Conservation (phyloP, 2,797 vertebrate genomes). For the Adelosebastes latens region DNA sequence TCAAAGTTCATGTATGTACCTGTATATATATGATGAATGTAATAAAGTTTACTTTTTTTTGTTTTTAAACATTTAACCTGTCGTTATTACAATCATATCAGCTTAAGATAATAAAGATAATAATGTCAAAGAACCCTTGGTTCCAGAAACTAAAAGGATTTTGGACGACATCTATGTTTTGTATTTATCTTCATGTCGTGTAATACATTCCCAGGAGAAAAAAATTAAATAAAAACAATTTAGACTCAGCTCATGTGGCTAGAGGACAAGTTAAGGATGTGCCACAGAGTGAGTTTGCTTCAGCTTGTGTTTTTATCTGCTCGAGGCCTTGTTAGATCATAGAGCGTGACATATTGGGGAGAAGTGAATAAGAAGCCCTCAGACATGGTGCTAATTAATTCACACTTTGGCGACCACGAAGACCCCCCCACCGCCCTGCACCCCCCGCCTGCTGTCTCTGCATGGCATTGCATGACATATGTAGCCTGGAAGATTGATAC, state of each 20-base stretch:
- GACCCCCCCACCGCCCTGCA: background rate
- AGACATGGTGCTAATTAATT: constrained; percentile 71
- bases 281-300: constrained; percentile 34
- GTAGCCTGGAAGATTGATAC: constrained; percentile 70
- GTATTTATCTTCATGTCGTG: background rate
- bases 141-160: background rate
- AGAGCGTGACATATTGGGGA: constrained; percentile 54
- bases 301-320: constrained; percentile 50
- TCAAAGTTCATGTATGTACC: too few relatives aligned
- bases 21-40: too few relatives aligned
- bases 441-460: constrained; percentile 35
- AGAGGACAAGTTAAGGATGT: constrained; percentile 42
- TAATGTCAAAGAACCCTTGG: background rate
- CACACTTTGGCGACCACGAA: constrained; percentile 67
- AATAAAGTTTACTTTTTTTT: too few relatives aligned
- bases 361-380: constrained; percentile 56
- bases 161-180: background rate
- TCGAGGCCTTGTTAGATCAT: constrained; percentile 58
- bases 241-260: constrained; percentile 6
- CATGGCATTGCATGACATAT: constrained; percentile 55
- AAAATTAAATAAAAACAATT: background rate
- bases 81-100: background rate
- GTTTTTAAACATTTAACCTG: background rate
- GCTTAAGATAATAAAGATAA: background rate
- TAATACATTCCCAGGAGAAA: background rate